Base-by-base conservation (phyloP, 2,113 vertebrate species). In the Nannobrachium achirus region DNA sequence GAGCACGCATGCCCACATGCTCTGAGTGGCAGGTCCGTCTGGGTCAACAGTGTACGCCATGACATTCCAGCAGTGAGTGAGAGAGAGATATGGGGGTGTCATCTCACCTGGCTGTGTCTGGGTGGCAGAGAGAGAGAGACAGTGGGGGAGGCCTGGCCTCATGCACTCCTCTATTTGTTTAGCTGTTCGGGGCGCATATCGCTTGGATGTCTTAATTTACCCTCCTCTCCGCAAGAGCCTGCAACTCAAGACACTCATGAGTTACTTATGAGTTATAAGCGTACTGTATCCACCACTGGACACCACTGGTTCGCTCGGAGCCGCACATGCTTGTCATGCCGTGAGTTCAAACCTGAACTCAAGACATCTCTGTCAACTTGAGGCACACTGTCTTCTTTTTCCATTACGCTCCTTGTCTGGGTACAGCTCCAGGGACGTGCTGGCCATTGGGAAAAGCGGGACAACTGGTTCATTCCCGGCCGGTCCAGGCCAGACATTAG, bases 1-100 rank as follows among this genome's bases (percentile, higher is more conserved):
- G 48, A 74, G 50, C 63, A 14, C 53, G 14, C 82, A 66, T 80
- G 82, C 56, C 11, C 39, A 57, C 86, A 80, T 89, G 90, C 69
- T 45, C 73, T 89, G 93, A 95, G 83, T 94, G 90, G 88, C 74
- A 56, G 78, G 5, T 10, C 79, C 70, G 79, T 89, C 87, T 93
- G 90, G 80, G 92, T 93, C 92, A 94, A 90, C 88, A 93, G 84
- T 58, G 69, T 18, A 55, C 62, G 73, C 80, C 69, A 41, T 73
- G 69, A 83, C 80, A 80, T 83, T 88, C 79, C 86, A 80, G 14
- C 73, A 81, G 84, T 69, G 77, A 78, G 25, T 33, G 25, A 33
- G 25, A 33, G 80, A 85, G 57, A 66, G 76, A 83, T 83, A 75
- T 0, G 76, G 67, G 66, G 74, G 84, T 81, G 83, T 86, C 81